A percentile compares a stretch with the other conserved stretches of the same genome.
Evolutionary conservation across 2,113 vertebrate species (phyloP).

Genomic region (Oceanodroma tethys): DNA sequence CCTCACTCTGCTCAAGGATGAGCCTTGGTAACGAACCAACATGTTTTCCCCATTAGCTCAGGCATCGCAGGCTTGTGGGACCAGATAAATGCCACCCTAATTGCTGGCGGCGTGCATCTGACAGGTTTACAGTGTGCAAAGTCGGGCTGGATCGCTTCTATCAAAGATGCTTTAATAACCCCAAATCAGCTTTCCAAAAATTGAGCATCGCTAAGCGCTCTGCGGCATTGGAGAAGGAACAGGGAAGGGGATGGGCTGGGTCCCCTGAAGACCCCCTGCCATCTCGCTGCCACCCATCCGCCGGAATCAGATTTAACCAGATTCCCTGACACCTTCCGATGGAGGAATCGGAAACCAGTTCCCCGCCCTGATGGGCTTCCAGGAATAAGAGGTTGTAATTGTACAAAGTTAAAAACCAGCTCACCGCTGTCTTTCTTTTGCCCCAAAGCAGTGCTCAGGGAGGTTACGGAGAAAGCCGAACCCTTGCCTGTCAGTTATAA

Average conservation of each 20-base stretch:
- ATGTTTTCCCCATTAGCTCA: neutral
- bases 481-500: neutral
- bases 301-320: neutral
- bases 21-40: neutral
- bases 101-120: neutral
- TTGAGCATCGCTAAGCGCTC: neutral
- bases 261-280: neutral
- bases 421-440: neutral
- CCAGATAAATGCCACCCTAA: neutral
- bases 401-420: neutral
- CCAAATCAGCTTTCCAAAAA: neutral
- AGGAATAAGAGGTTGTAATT: neutral
- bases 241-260: neutral
- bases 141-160: neutral
- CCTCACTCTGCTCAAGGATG: neutral
- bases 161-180: neutral
- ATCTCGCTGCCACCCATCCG: neutral
- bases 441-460: neutral
- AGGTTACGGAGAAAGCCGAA: neutral
- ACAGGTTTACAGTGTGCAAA: neutral
- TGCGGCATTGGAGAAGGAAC: neutral
- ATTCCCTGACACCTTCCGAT: neutral
- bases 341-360: neutral
- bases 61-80: neutral
- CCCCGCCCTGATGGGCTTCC: fast-evolving